Conservation (phyloP, 2,888 invertebrate genomes). For the Cremastobaeus sp. region DNA sequence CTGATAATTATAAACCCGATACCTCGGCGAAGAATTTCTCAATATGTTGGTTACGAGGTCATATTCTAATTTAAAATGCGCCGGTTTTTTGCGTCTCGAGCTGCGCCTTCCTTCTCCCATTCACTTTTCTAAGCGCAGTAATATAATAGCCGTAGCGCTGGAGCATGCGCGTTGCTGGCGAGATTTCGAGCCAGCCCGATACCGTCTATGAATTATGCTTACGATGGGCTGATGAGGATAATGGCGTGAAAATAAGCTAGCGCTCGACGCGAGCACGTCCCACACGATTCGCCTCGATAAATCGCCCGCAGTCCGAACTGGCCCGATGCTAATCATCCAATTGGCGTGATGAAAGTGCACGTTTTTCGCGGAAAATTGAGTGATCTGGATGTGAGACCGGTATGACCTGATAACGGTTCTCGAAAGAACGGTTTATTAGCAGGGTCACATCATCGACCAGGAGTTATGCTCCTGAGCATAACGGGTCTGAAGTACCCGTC, state of each 20-base stretch:
- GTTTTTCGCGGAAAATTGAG: conserved; percentile 46
- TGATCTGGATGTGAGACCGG: conserved; percentile 49
- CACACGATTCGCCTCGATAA: conserved; percentile 25
- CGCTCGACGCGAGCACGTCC: conserved; percentile 7
- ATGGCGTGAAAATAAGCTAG: conserved; percentile 33
- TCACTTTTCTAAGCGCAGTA: conserved; percentile 55
- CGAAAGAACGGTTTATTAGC: conserved; percentile 44
- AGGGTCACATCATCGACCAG: conserved; percentile 50
- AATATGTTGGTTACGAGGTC: conserved; percentile 59
- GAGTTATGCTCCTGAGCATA: conserved; percentile 16
- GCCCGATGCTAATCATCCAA: conserved; percentile 1
- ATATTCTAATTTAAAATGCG: conserved; percentile 55
- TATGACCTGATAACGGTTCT: conserved; percentile 54
- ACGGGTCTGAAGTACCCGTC: conserved; percentile 39
- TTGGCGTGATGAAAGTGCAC: conserved; percentile 33
- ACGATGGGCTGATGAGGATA: conserved; percentile 14
- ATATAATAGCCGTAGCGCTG: conserved; percentile 47
- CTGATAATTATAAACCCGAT: conserved; percentile 54
- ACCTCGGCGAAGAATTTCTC: conserved; percentile 51
- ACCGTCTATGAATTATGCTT: conserved; percentile 19
- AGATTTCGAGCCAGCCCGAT: conserved; percentile 28
- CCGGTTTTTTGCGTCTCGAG: conserved; percentile 34
- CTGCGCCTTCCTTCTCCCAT: conserved; percentile 53
- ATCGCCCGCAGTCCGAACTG: conserved; percentile 25
- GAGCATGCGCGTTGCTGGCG: conserved; percentile 21